Evolutionary conservation across 2,888 invertebrate species (phyloP), one percentile per base, ranked within the genome.

Genomic region (Caenorhabditis angaria): DNA sequence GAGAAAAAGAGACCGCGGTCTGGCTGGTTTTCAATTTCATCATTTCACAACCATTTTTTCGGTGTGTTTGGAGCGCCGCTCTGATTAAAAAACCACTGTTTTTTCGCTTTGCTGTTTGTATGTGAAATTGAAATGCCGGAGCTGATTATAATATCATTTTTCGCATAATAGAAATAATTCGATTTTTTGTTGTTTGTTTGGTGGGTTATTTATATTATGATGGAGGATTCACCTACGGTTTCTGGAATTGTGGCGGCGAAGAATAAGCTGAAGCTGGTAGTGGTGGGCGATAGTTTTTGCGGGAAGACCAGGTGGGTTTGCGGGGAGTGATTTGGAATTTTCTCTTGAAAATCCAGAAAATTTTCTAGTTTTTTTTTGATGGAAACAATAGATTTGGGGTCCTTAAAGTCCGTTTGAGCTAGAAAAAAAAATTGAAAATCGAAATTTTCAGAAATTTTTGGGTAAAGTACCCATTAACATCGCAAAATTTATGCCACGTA

Each of bases 221-320:
- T 41, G 41, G 41, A 41, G 3, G 5, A 5, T 10, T 5, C 32
- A 32, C 32, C 32, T 48, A 50, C 5, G n/a, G 22, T 5, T n/a
- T 2, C 29, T n/a, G 32, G 54, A n/a, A 56, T 56, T 18, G 32
- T 25, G 51, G 82, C 79, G 81, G 81, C n/a, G n/a, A n/a, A 83
- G 70, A 81, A 78, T 61, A 77, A 77, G 58, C 65, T 95, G 83
- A 95, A 95, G 91, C 94, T 95, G 90, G 95, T 95, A 84, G 91
- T 95, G 83, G 93, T 95, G 78, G 95, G 95, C 76, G 95, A 95
- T 88, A 94, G 94, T 74, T 94, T 93, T 71, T 93, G 95, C 81
- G 95, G 95, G 73, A 95, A 95, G 90, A 95, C 95, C 79, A 94
- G 94, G 83, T 81, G 48, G 70, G 63, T 56, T 29, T 20, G 60